These are phyloP conservation scores for Portunus trituberculatus DNA, from an alignment of 1,140 invertebrate species.

Conservation along the genomic window DNA sequence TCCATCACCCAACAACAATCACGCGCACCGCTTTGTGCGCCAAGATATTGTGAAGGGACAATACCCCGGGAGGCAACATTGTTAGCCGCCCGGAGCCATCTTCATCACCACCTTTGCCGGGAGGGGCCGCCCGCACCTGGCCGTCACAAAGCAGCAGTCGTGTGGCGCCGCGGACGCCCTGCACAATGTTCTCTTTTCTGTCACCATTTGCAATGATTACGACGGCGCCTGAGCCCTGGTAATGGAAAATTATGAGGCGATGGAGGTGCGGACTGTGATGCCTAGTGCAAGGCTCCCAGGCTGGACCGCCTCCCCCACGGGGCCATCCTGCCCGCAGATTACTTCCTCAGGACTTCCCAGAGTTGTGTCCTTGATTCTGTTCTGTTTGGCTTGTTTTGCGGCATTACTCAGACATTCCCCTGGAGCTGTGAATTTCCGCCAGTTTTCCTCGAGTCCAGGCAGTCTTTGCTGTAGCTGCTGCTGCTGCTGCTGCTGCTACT, in stretches of 20 bases:
- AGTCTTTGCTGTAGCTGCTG: neutral
- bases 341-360: neutral
- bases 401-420: neutral
- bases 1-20: slow-evolving; percentile 69
- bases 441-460: neutral
- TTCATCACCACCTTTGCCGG: slow-evolving; percentile 50
- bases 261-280: slow-evolving; percentile 42
- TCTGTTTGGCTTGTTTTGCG: neutral
- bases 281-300: neutral
- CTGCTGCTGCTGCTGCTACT: neutral
- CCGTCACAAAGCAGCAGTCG: slow-evolving; percentile 42
- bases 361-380: neutral
- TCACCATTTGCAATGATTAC: slow-evolving; percentile 68
- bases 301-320: neutral
- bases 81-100: slow-evolving; percentile 58
- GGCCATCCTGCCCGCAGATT: neutral
- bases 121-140: neutral
- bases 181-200: slow-evolving; percentile 50
- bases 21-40: slow-evolving; percentile 62
- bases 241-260: slow-evolving; percentile 67
- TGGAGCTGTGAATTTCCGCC: neutral
- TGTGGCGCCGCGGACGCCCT: slow-evolving; percentile 35
- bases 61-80: slow-evolving; percentile 57
- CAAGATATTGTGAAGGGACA: slow-evolving; percentile 59
- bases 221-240: slow-evolving; percentile 44